Percentiles rank a stretch among this genome's conserved stretches.
phyloP scores from a whole-genome alignment of 2,888 invertebrate species.

The Xestia rhomboidea region DNA sequence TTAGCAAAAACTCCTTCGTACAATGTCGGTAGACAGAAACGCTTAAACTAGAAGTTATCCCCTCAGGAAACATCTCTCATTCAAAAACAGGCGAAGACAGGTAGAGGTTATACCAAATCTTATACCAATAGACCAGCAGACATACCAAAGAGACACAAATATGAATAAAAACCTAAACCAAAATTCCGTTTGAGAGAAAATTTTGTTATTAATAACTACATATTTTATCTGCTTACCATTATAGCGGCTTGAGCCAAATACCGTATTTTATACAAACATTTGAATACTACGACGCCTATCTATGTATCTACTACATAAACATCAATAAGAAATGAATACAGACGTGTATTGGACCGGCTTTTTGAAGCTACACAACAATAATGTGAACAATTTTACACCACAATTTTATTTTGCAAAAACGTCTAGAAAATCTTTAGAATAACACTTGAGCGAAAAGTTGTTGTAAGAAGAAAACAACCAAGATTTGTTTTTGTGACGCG shows the following conservation, averaged over 20 bases:
- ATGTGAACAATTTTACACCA: conserved; percentile 31
- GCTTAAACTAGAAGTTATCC: not conserved
- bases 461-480: not conserved
- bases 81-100: conserved; percentile 5
- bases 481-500: conserved; percentile 2
- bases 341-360: conserved; percentile 45
- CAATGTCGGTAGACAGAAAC: not conserved
- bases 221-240: conserved; percentile 33
- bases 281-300: conserved; percentile 65
- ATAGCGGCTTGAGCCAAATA: conserved; percentile 45
- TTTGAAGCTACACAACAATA: conserved; percentile 34
- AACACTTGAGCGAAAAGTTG: conserved; percentile 50
- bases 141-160: not conserved
- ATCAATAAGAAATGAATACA: conserved; percentile 58
- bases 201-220: conserved; percentile 41
- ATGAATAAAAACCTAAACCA: conserved; percentile 10
- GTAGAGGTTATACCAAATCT: not conserved
- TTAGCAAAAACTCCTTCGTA: not conserved
- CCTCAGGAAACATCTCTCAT: conserved; percentile 12
- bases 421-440: conserved; percentile 43
- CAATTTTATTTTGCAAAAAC: conserved; percentile 29
- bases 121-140: not conserved
- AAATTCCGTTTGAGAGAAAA: conserved; percentile 37
- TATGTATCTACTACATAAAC: conserved; percentile 46
- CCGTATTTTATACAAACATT: conserved; percentile 63